Conservation (phyloP, 2,888 invertebrate species). For the Rutpela maculata region DNA sequence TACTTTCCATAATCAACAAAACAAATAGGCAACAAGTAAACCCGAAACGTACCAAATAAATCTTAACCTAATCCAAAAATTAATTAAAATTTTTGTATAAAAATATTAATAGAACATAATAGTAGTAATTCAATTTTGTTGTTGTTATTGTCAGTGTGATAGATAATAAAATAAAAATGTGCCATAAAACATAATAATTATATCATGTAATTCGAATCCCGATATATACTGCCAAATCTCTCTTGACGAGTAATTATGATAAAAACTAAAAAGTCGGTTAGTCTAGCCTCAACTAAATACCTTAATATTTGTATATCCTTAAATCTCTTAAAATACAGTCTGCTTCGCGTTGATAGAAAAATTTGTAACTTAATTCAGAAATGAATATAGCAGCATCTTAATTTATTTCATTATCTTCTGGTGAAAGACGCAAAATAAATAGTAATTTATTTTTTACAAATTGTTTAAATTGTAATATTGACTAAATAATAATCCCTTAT, state of each 20-base stretch:
- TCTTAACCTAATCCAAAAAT: too few relatives aligned
- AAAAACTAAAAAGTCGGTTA: not conserved
- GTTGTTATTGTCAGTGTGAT: not conserved
- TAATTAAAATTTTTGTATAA: too few relatives aligned
- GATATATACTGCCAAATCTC: not conserved
- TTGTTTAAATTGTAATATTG: too few relatives aligned
- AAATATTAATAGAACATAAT: too few relatives aligned
- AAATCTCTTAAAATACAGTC: slow-evolving; percentile 1
- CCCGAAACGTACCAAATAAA: too few relatives aligned
- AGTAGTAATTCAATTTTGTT: not conserved
- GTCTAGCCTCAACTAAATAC: not conserved
- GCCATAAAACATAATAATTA: not conserved
- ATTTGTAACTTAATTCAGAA: not conserved
- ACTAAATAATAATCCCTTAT: too few relatives aligned
- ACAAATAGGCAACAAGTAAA: too few relatives aligned
- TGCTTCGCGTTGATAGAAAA: not conserved
- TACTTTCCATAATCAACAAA: too few relatives aligned
- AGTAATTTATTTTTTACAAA: too few relatives aligned
- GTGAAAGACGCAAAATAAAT: not conserved
- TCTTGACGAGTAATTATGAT: slow-evolving; percentile 3
- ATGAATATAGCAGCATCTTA: not conserved
- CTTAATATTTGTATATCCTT: not conserved
- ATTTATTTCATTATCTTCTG: not conserved
- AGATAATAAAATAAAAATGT: not conserved
- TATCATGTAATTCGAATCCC: not conserved